A percentile compares a stretch with the other conserved stretches of the same genome.
Conservation (phyloP, 2,888 invertebrate genomes). For the Fabriciana adippe region DNA sequence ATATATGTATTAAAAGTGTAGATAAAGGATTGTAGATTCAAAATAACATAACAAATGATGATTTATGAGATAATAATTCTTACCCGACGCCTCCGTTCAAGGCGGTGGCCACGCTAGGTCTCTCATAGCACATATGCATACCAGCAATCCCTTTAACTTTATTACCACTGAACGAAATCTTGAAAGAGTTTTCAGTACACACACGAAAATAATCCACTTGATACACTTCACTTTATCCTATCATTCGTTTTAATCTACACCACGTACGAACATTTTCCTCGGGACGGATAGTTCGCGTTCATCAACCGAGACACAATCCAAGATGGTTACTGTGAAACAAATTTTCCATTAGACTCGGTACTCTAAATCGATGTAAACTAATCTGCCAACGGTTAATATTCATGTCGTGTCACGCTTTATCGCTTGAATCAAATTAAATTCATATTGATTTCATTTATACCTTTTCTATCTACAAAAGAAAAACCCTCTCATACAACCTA, state of each 20-base stretch:
- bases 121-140: conserved; percentile 80
- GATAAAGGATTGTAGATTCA: not conserved
- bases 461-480: conserved; percentile 24
- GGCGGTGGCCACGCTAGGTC: conserved; percentile 73
- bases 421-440: conserved; percentile 42
- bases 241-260: conserved; percentile 62
- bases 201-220: conserved; percentile 38
- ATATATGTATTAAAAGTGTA: not conserved
- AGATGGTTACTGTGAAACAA: conserved; percentile 51
- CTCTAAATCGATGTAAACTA: conserved; percentile 40
- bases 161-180: conserved; percentile 54
- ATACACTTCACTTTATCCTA: conserved; percentile 42
- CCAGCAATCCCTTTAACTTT: conserved; percentile 61
- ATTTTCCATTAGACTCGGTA: conserved; percentile 50
- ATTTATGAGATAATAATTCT: conserved; percentile 39
- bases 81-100: conserved; percentile 77
- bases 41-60: conserved; percentile 11
- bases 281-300: conserved; percentile 39
- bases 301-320: conserved; percentile 47
- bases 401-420: conserved; percentile 45
- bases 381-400: conserved; percentile 41
- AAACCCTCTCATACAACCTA: conserved; percentile 28
- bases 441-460: conserved; percentile 38
- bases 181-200: conserved; percentile 44
- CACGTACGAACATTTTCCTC: conserved; percentile 72